phyloP scores from a whole-genome alignment of 2,113 vertebrate species.

The Struthio camelus region DNA sequence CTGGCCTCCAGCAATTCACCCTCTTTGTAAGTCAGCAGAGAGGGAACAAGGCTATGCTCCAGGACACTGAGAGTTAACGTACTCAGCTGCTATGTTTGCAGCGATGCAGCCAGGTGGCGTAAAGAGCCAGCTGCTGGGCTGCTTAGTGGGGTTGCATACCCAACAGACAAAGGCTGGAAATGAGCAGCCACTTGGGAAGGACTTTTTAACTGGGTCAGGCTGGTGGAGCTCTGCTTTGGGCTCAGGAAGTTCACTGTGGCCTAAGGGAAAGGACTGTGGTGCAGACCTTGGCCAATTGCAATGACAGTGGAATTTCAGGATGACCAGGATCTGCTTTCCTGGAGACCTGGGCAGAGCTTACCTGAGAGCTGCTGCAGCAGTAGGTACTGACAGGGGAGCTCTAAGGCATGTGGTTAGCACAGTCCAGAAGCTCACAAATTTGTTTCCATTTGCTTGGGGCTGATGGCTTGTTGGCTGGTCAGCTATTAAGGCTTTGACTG shows the following conservation, averaged over 20 bases:
- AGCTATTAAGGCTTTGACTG: not conserved
- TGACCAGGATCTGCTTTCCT: not conserved
- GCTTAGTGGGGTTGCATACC: not conserved
- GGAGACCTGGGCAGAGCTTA: not conserved
- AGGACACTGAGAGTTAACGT: not conserved
- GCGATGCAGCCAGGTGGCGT: not conserved
- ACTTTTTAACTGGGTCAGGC: not conserved
- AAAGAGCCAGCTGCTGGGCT: not conserved
- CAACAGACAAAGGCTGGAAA: fast-evolving
- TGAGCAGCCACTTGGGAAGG: not conserved
- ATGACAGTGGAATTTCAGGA: not conserved
- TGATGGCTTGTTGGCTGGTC: not conserved
- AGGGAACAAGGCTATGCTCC: not conserved
- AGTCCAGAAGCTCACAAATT: not conserved
- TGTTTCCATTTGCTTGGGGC: not conserved
- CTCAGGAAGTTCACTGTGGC: not conserved
- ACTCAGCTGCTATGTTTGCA: not conserved
- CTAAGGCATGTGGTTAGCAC: fast-evolving
- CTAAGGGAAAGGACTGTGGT: not conserved
- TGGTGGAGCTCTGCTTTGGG: not conserved
- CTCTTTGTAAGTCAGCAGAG: not conserved
- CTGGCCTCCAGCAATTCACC: not conserved
- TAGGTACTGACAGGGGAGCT: not conserved
- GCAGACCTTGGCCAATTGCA: not conserved
- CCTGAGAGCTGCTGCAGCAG: not conserved